Evolutionary conservation across 92 coral and sea anemone genomes (phyloP).

Genomic region (Epizoanthus fatuus): DNA sequence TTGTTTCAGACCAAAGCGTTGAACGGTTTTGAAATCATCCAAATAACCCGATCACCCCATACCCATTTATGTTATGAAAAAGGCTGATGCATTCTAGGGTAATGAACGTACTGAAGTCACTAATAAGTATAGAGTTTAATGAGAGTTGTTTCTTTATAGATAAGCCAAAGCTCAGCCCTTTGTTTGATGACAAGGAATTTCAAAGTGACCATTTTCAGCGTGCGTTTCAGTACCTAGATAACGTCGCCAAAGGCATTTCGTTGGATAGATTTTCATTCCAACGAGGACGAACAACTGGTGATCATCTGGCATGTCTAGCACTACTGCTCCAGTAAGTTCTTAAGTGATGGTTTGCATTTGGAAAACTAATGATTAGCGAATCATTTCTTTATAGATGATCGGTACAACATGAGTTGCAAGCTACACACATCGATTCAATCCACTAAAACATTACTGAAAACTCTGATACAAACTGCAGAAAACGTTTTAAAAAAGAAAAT

Average conservation of each 20-base stretch:
- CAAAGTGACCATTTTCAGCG: slow-evolving; percentile 82
- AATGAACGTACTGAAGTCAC: no score
- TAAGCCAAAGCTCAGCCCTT: slow-evolving; percentile 24
- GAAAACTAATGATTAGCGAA: no score
- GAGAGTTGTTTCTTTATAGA: background rate
- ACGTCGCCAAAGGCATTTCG: slow-evolving; percentile 46
- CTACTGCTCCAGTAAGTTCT: slow-evolving; percentile 61
- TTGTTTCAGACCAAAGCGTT: no score
- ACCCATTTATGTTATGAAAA: background rate
- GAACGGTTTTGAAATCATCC: no score
- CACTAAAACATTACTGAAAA: no score
- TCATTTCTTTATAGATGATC: background rate
- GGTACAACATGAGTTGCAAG: background rate
- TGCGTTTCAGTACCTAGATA: slow-evolving; percentile 81
- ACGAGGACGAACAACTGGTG: slow-evolving; percentile 35
- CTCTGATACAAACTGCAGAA: no score
- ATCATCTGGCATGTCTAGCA: slow-evolving; percentile 59
- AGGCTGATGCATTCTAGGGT: background rate
- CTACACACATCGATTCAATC: background rate
- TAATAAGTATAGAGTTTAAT: background rate
- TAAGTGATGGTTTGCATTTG: background rate
- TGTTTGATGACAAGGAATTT: slow-evolving; percentile 75
- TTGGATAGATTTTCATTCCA: slow-evolving; percentile 73
- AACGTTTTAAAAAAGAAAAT: no score
- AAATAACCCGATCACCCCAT: background rate